These are phyloP conservation scores for Megaceryle torquata DNA, from an alignment of 2,113 vertebrate species.

Conservation along the genomic window DNA sequence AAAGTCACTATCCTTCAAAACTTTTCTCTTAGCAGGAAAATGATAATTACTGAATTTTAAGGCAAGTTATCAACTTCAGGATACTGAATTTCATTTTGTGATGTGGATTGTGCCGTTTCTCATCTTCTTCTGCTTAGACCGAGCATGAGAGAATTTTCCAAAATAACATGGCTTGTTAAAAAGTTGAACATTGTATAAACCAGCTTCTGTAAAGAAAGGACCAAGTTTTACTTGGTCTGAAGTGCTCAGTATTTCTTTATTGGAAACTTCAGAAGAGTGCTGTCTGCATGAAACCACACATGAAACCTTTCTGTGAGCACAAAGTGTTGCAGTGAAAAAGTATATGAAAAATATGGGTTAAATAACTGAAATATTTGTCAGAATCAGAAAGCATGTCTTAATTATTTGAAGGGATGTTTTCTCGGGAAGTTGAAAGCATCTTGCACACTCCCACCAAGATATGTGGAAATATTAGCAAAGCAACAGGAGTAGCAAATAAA, in stretches of 20 bases:
- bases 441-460: not conserved
- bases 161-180: not conserved
- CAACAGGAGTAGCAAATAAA: not conserved
- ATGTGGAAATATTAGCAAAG: slow-evolving; percentile 27
- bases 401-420: not conserved
- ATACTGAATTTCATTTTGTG: not conserved
- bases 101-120: not conserved
- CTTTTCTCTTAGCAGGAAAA: not conserved
- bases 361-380: not conserved
- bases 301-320: not conserved
- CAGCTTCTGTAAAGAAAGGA: not conserved
- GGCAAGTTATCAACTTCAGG: not conserved
- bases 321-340: not conserved
- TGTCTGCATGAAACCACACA: not conserved
- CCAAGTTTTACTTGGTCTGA: not conserved
- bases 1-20: not conserved
- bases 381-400: not conserved
- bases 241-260: not conserved
- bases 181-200: not conserved
- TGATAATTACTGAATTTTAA: not conserved
- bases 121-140: not conserved
- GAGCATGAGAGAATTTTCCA: not conserved
- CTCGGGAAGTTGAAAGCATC: not conserved
- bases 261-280: not conserved
- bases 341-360: not conserved